Evolutionary conservation across 2,797 vertebrate species (phyloP).

Genomic region (Catharus ustulatus): DNA sequence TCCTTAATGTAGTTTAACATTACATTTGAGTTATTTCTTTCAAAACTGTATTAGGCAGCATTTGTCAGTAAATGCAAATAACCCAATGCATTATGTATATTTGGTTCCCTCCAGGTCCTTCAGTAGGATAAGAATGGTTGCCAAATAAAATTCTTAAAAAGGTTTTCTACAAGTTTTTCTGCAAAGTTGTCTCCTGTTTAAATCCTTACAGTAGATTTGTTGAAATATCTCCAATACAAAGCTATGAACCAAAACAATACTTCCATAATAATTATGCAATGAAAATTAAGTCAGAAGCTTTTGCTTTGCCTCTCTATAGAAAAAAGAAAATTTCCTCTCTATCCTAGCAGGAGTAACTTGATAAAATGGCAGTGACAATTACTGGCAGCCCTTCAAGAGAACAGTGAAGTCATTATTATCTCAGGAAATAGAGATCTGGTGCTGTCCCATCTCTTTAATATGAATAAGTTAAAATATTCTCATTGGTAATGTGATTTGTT

Average conservation of each 20-base stretch:
- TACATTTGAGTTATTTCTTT: background rate
- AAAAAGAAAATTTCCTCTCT: background rate
- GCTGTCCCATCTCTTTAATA: background rate
- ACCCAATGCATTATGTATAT: background rate
- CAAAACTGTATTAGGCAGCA: background rate
- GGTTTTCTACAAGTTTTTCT: background rate
- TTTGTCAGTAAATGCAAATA: conserved; percentile 19
- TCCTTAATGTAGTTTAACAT: conserved; percentile 19
- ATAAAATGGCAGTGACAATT: background rate
- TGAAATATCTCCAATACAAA: conserved; percentile 15
- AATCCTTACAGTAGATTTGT: background rate
- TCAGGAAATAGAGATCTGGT: background rate
- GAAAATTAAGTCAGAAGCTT: background rate
- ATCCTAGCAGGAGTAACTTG: background rate
- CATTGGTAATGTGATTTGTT: background rate
- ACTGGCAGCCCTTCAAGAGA: background rate
- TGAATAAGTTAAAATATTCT: background rate
- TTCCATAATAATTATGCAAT: conserved; percentile 14
- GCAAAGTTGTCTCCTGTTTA: background rate
- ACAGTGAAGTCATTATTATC: background rate
- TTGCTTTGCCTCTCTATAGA: background rate
- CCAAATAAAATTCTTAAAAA: conserved; percentile 34
- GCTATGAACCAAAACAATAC: conserved; percentile 31
- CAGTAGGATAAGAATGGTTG: background rate
- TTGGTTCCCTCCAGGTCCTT: background rate